These are phyloP conservation scores for Volucella zonaria DNA, from an alignment of 2,888 invertebrate species.

Conservation along the genomic window DNA sequence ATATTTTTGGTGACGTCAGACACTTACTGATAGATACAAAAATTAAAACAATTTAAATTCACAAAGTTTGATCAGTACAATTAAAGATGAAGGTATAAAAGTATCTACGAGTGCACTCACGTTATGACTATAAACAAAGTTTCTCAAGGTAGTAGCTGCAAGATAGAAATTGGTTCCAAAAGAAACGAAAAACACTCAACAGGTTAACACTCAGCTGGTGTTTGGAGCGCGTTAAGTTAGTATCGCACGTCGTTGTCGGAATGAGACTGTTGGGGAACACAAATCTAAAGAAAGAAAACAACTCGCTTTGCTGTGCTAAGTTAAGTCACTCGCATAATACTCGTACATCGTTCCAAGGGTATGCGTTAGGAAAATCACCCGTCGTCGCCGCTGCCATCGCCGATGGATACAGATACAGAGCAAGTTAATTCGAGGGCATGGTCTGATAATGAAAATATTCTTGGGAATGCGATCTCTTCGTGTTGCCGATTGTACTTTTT, in stretches of 20 bases:
- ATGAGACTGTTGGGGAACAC: slow-evolving; percentile 14
- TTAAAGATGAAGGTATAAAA: not conserved
- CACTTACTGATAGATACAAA: slow-evolving; percentile 33
- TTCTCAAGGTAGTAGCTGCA: not conserved
- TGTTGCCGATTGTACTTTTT: not conserved
- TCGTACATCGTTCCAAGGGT: slow-evolving; percentile 1
- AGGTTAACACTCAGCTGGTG: not conserved
- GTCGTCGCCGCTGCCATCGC: not conserved
- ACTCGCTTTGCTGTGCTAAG: not conserved
- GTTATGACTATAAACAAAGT: slow-evolving; percentile 44
- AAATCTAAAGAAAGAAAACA: slow-evolving; percentile 38
- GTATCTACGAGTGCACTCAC: slow-evolving; percentile 19
- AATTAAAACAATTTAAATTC: slow-evolving; percentile 7
- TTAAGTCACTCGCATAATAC: slow-evolving; percentile 48
- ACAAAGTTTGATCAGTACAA: slow-evolving; percentile 7
- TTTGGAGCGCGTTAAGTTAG: not conserved
- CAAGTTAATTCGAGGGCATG: not conserved
- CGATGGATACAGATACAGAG: not conserved
- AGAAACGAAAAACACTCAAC: slow-evolving; percentile 22
- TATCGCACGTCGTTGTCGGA: slow-evolving; percentile 42
- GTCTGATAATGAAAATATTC: slow-evolving; percentile 34
- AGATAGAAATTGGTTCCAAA: slow-evolving; percentile 38
- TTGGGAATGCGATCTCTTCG: slow-evolving; percentile 40
- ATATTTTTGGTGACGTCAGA: slow-evolving; percentile 40
- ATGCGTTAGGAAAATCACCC: slow-evolving; percentile 35